Percentiles rank a stretch among this genome's conserved stretches.
Evolutionary conservation across 2,797 vertebrate species (phyloP).

Genomic region (Lemur catta): DNA sequence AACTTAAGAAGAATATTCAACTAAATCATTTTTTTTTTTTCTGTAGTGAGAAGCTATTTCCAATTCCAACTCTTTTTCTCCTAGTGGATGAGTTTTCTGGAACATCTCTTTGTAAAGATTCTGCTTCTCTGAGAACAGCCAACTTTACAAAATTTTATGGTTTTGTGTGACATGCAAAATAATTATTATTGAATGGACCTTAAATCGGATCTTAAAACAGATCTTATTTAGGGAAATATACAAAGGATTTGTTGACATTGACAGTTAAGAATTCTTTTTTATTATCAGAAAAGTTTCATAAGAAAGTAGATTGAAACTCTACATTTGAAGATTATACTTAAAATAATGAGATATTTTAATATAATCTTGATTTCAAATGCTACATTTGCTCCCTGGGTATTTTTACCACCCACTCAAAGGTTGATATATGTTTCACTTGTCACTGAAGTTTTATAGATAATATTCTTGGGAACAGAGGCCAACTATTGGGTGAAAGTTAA

Average conservation of each 20-base stretch:
- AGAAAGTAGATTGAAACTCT: background rate
- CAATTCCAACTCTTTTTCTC: background rate
- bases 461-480: background rate
- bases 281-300: background rate
- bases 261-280: background rate
- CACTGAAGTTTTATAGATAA: background rate
- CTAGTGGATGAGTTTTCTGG: background rate
- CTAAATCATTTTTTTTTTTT: background rate
- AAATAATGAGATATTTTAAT: conserved; percentile 12
- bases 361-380: background rate
- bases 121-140: background rate
- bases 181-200: background rate
- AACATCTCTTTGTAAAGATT: background rate
- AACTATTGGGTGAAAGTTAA: conserved; percentile 32
- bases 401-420: background rate
- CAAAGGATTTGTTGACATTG: background rate
- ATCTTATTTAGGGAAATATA: background rate
- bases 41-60: background rate
- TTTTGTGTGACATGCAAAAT: background rate
- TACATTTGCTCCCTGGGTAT: background rate
- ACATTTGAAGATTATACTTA: background rate
- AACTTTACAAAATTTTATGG: background rate
- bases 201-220: background rate
- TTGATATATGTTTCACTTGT: background rate
- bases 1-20: background rate